These are phyloP conservation scores for Trichopria drosophilae DNA, from an alignment of 2,888 invertebrate species.

Conservation along the genomic window DNA sequence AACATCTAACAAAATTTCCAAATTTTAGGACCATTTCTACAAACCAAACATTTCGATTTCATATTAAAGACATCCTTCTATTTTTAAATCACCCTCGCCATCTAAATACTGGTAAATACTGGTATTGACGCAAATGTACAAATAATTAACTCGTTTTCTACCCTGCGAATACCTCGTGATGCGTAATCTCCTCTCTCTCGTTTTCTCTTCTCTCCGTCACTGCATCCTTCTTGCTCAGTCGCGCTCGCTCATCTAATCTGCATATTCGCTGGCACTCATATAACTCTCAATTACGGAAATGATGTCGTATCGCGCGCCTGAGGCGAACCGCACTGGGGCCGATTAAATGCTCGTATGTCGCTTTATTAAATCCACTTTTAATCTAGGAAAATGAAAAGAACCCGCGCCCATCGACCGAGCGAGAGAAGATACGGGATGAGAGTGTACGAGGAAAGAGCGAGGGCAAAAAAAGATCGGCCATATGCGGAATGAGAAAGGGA, in stretches of 20 bases:
- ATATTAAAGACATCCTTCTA: no score
- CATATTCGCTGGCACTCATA: constrained; percentile 32
- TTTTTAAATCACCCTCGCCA: no score
- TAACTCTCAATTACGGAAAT: constrained; percentile 45
- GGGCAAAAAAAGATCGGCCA: constrained; percentile 1
- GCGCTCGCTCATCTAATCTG: constrained; percentile 30
- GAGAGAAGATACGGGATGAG: constrained; percentile 8
- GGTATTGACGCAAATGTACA: no score
- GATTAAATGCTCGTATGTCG: constrained; percentile 53
- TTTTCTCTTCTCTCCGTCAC: neutral
- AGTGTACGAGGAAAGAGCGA: constrained; percentile 9
- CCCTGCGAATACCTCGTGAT: no score
- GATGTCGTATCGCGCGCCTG: constrained; percentile 35
- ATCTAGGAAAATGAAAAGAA: constrained; percentile 53
- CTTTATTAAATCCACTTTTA: constrained; percentile 55
- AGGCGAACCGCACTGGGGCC: constrained; percentile 42
- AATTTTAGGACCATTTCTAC: no score
- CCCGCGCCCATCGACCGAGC: constrained; percentile 21
- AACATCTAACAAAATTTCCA: no score
- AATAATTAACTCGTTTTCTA: no score
- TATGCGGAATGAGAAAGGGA: neutral
- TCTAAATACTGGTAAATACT: no score
- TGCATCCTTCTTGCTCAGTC: constrained; percentile 2
- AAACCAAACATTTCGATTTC: no score
- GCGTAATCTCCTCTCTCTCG: no score